Conservation (phyloP, 1,140 invertebrate genomes). For the Drosophila pallidifrons region DNA sequence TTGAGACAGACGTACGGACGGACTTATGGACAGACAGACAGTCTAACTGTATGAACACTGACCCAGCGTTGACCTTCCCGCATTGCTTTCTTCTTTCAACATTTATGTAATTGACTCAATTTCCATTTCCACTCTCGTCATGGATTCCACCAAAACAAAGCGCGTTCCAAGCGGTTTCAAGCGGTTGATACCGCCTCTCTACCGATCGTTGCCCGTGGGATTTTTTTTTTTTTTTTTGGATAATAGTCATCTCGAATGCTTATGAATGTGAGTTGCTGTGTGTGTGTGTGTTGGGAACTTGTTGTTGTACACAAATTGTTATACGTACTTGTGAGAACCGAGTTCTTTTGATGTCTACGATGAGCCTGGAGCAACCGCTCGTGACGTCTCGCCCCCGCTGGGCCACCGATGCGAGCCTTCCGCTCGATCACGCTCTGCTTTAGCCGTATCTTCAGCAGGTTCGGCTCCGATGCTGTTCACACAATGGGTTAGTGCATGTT, state of each 20-base stretch:
- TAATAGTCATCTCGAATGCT: constrained; percentile 1
- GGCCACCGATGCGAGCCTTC: constrained; percentile 90
- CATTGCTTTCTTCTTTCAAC: constrained; percentile 22
- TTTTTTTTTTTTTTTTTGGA: background rate
- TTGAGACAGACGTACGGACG: background rate
- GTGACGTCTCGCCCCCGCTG: constrained; percentile 94
- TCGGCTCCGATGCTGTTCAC: constrained; percentile 96
- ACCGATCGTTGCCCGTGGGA: constrained; percentile 1
- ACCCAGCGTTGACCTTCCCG: constrained; percentile 29
- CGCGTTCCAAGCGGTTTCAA: constrained; percentile 31
- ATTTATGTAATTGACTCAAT: constrained; percentile 35
- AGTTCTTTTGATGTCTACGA: constrained; percentile 88
- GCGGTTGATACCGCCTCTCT: constrained; percentile 26
- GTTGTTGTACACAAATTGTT: constrained; percentile 13
- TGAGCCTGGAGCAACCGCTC: constrained; percentile 91
- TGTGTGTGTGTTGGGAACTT: constrained; percentile 17
- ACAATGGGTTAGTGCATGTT: constrained; percentile 33
- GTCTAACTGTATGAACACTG: background rate
- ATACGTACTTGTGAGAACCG: constrained; percentile 91
- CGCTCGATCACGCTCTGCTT: constrained; percentile 98
- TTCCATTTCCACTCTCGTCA: constrained; percentile 32
- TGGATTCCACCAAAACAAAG: constrained; percentile 1
- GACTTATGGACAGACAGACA: background rate
- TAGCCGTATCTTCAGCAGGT: constrained; percentile 97
- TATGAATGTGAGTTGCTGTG: constrained; percentile 14